phyloP scores from a whole-genome alignment of 2,113 vertebrate genomes.

The Cygnus buccinator region DNA sequence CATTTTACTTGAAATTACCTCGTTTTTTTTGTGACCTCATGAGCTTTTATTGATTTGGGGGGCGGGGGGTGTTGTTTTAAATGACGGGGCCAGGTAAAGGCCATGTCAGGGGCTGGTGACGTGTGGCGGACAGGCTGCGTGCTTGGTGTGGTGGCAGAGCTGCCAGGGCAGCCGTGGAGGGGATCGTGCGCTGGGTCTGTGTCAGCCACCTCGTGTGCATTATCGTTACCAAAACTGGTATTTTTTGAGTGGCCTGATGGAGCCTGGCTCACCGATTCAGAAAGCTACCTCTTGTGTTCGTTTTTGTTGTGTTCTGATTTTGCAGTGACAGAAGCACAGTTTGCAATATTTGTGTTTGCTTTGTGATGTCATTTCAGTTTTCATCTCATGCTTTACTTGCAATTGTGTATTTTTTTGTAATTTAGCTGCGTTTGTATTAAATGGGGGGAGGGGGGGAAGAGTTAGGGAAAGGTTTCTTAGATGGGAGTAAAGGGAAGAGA shows the following conservation, averaged over 20 bases:
- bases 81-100: conserved; percentile 17
- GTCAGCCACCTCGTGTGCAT: conserved; percentile 71
- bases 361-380: conserved; percentile 83
- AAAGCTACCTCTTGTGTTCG: conserved; percentile 97
- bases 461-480: conserved; percentile 62
- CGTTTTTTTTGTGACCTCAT: conserved; percentile 96
- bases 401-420: conserved; percentile 71
- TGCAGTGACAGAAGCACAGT: conserved; percentile 71
- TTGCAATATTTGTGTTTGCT: conserved; percentile 73
- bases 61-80: not conserved
- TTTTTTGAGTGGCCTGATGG: conserved; percentile 76
- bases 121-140: not conserved
- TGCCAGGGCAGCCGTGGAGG: conserved; percentile 74
- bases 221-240: conserved; percentile 89
- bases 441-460: not conserved
- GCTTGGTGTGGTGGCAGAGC: conserved; percentile 32
- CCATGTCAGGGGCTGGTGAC: conserved; percentile 49
- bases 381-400: conserved; percentile 68
- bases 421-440: conserved; percentile 75
- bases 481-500: conserved; percentile 61
- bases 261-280: conserved; percentile 76
- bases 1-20: conserved; percentile 99
- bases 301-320: conserved; percentile 56
- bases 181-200: conserved; percentile 35
- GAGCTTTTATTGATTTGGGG: conserved; percentile 83